Evolutionary conservation across 1,140 invertebrate genomes (phyloP).

Genomic region (Drosophila repletoides): DNA sequence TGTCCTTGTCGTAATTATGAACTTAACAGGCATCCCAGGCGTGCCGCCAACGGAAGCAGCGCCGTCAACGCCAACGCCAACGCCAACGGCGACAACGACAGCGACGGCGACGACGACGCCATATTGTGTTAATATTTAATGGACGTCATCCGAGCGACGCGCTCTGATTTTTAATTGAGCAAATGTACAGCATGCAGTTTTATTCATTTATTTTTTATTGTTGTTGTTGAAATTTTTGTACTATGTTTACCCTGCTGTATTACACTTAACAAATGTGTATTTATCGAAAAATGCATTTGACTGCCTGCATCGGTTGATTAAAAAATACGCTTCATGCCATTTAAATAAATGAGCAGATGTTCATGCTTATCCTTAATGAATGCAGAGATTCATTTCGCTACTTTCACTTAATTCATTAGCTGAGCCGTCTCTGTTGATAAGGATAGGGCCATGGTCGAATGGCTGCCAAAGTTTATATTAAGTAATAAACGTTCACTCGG

Average conservation of each 20-base stretch:
- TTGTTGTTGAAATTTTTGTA: neutral
- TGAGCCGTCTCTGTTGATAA: neutral
- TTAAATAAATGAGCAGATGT: slow-evolving; percentile 10
- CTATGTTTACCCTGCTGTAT: slow-evolving; percentile 5
- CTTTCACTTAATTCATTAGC: slow-evolving; percentile 18
- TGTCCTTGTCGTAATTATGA: slow-evolving; percentile 55
- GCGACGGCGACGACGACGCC: slow-evolving; percentile 5
- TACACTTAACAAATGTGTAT: slow-evolving; percentile 4
- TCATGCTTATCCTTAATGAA: neutral
- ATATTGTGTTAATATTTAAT: slow-evolving; percentile 50
- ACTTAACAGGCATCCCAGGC: slow-evolving; percentile 35
- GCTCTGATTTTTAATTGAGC: slow-evolving; percentile 46
- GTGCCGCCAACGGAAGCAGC: slow-evolving; percentile 16
- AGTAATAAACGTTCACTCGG: slow-evolving; percentile 60
- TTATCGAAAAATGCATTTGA: neutral
- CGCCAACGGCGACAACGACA: slow-evolving; percentile 14
- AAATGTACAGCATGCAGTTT: slow-evolving; percentile 25
- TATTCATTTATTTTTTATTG: slow-evolving; percentile 21
- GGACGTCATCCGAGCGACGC: slow-evolving; percentile 16
- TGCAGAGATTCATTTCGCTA: slow-evolving; percentile 4
- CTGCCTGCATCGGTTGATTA: slow-evolving; percentile 3
- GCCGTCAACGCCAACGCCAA: neutral
- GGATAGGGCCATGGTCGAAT: neutral
- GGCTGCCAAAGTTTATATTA: slow-evolving; percentile 50
- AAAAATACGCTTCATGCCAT: neutral